These are phyloP conservation scores for Stomatorhinus ivindoensis DNA, from an alignment of 2,113 vertebrate genomes.

Conservation along the genomic window DNA sequence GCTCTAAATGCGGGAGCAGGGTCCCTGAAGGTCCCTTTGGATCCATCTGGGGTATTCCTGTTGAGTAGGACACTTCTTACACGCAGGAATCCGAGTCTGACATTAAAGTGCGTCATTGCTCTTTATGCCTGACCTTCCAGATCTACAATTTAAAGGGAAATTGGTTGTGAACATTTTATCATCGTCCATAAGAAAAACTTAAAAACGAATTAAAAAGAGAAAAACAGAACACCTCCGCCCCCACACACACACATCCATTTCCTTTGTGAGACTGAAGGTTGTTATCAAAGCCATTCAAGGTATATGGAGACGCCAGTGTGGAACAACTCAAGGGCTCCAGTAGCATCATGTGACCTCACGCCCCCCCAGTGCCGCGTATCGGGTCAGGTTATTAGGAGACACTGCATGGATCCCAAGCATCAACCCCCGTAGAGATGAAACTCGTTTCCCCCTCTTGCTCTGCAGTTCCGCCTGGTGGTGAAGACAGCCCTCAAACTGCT, in stretches of 20 bases:
- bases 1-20: background rate
- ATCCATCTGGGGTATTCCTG: background rate
- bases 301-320: background rate
- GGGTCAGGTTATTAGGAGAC: background rate
- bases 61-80: too few species aligned
- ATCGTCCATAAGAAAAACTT: background rate
- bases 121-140: background rate
- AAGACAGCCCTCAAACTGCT: constrained; percentile 91
- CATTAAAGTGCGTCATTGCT: background rate
- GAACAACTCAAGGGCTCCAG: background rate
- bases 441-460: background rate
- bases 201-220: background rate
- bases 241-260: background rate
- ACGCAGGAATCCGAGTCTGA: background rate
- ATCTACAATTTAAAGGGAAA: background rate
- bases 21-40: background rate
- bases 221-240: background rate
- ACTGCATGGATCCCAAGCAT: background rate
- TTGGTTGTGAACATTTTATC: background rate
- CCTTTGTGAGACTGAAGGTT: background rate
- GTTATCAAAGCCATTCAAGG: constrained; percentile 35
- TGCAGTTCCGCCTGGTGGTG: constrained; percentile 89
- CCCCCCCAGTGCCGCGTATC: background rate
- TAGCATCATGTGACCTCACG: background rate
- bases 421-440: background rate